Evolutionary conservation across 2,113 vertebrate genomes (phyloP).

Genomic region (Aspidoscelis tigris): DNA sequence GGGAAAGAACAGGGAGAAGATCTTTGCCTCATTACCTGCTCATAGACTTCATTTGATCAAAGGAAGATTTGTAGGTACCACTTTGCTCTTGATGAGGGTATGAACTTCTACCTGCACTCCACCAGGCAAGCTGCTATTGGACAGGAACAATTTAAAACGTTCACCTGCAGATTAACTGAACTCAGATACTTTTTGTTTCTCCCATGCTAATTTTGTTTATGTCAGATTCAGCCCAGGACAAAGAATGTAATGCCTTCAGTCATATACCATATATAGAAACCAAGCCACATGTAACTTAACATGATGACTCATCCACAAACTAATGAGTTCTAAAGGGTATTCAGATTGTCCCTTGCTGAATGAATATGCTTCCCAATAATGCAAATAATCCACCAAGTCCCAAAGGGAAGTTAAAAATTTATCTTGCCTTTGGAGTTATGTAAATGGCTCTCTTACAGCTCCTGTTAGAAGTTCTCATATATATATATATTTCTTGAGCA

Average conservation of each 20-base stretch:
- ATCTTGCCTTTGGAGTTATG: slow-evolving; percentile 1
- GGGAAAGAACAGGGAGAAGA: too few species aligned
- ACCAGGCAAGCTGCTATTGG: too few species aligned
- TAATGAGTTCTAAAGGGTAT: slow-evolving; percentile 48
- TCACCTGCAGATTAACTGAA: background rate
- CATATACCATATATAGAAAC: slow-evolving; percentile 57
- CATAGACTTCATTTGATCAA: too few species aligned
- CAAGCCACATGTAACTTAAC: slow-evolving; percentile 49
- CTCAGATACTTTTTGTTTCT: background rate
- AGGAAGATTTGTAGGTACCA: too few species aligned
- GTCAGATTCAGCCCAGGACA: slow-evolving; percentile 28
- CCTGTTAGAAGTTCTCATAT: background rate
- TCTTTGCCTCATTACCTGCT: too few species aligned
- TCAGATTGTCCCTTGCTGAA: slow-evolving; percentile 29
- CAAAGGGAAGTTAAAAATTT: slow-evolving; percentile 13
- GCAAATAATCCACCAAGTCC: slow-evolving; percentile 43
- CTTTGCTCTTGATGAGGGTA: too few species aligned
- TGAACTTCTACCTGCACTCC: too few species aligned
- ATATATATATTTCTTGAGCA: background rate
- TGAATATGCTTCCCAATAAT: slow-evolving; percentile 44
- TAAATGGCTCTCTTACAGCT: background rate
- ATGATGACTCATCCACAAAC: slow-evolving; percentile 54
- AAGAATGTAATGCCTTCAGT: slow-evolving; percentile 19
- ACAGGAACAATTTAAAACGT: background rate
- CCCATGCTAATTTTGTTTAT: slow-evolving; percentile 21